Base-by-base conservation (phyloP, 2,888 invertebrate species). In the Scaptomyza polygonia region DNA sequence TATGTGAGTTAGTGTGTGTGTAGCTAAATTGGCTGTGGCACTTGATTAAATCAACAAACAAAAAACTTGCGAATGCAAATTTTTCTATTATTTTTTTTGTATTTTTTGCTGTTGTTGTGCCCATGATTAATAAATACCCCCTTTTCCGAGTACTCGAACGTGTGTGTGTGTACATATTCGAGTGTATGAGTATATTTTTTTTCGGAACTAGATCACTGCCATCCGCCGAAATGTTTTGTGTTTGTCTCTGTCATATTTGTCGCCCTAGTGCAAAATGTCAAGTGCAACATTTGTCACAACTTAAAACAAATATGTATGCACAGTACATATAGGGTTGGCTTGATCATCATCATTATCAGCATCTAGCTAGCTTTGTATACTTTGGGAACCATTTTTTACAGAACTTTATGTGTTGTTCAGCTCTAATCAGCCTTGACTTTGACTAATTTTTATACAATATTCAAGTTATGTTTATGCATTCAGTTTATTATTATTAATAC, bases 11-110 rank as follows among this genome's bases (percentile, higher is more conserved):
- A 51, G 44, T 62, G 42, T 71, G 42, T 63, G 58, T 65, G 58
- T 51, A 36, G 52, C 55, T 82, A 55, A 82, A 82, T 82, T 82
- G 81, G 53, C 69, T 65, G 57, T 47, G 79, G 61, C 79, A 81
- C 83, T 83, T 85, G 82, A 83, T 83, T 85, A 85, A 83, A 85
- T 85, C 77, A 83, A 73, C 77, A 77, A 82, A 32, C 40, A 55
- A 55, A 56, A 65, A 66, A 64, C 62, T 81, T 79, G 84, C 58
- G 57, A 69, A 73, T 80, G 84, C 73, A 81, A 71, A 80, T 76
- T 77, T 74, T 74, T 70, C 11, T 14, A 14, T 14, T 36, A 9
- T n/a, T n/a, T n/a, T n/a, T n/a, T n/a, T n/a, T n/a, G 2, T 7
- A 7, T 36, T 14, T 34, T 14, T 34, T 8, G n/a, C n/a, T n/a